Percentiles rank a stretch among this genome's conserved stretches.
These are phyloP conservation scores for Harpagifer antarcticus DNA, from an alignment of 2,797 vertebrate genomes.

Conservation along the genomic window DNA sequence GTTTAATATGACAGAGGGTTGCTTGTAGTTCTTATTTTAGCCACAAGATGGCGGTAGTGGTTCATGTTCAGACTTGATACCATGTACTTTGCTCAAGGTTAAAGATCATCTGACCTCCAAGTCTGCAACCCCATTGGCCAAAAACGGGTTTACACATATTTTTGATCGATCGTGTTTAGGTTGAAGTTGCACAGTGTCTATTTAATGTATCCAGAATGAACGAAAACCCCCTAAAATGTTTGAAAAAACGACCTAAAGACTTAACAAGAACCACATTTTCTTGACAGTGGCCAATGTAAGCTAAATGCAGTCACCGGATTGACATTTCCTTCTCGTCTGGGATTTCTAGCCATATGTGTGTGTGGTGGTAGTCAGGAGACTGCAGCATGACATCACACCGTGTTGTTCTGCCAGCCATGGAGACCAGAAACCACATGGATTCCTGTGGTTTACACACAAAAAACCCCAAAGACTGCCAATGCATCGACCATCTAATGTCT, in stretches of 20 bases:
- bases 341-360: slow-evolving; percentile 59
- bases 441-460: slow-evolving; percentile 50
- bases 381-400: slow-evolving; percentile 64
- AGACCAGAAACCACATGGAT: slow-evolving; percentile 57
- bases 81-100: background rate
- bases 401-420: slow-evolving; percentile 62
- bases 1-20: background rate
- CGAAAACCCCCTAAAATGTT: slow-evolving; percentile 13
- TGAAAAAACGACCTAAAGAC: slow-evolving; percentile 21
- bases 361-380: slow-evolving; percentile 59
- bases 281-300: slow-evolving; percentile 54
- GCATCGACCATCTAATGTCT: background rate
- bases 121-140: slow-evolving; percentile 22
- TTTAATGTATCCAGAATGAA: slow-evolving; percentile 26
- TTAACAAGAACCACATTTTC: slow-evolving; percentile 27
- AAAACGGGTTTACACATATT: slow-evolving; percentile 32
- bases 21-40: slow-evolving; percentile 46
- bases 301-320: slow-evolving; percentile 33
- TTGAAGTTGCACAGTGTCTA: slow-evolving; percentile 8
- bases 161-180: slow-evolving; percentile 1
- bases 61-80: slow-evolving; percentile 8
- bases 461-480: slow-evolving; percentile 1
- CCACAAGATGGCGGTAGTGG: slow-evolving; percentile 50
- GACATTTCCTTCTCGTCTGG: slow-evolving; percentile 45
- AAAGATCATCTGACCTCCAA: no score